Conservation (phyloP, 2,888 invertebrate genomes). For the Xanthostigma xanthostigma region DNA sequence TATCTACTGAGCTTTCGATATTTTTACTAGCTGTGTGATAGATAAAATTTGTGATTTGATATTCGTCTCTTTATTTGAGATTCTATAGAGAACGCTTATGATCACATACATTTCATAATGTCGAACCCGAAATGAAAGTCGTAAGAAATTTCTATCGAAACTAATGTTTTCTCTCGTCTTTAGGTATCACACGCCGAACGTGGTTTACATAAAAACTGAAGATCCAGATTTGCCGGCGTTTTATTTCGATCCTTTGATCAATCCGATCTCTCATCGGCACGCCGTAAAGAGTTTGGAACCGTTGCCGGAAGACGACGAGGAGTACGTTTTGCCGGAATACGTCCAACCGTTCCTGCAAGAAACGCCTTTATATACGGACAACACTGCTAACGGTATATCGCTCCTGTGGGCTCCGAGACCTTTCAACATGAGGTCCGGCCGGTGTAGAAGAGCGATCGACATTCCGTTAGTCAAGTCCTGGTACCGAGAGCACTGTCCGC, state of each 20-base stretch:
- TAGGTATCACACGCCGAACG: constrained; percentile 98
- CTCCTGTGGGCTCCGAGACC: constrained; percentile 96
- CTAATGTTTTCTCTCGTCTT: constrained; percentile 12
- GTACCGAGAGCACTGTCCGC: constrained; percentile 91
- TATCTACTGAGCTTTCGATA: constrained; percentile 15
- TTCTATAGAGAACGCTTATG: constrained; percentile 36
- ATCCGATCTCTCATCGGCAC: constrained; percentile 93
- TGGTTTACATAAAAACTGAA: constrained; percentile 99
- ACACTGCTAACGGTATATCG: constrained; percentile 97
- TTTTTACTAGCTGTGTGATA: constrained; percentile 45
- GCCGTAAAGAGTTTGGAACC: constrained; percentile 71
- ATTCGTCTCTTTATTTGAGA: constrained; percentile 35
- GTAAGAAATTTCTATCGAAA: background rate
- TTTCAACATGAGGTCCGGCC: constrained; percentile 90
- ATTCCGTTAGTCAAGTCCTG: constrained; percentile 95
- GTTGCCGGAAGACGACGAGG: constrained; percentile 84
- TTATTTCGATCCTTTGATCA: constrained; percentile 98
- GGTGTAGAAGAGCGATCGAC: constrained; percentile 87
- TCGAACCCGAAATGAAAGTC: background rate
- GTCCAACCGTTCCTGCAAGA: constrained; percentile 89
- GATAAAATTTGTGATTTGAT: constrained; percentile 31
- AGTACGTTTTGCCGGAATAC: constrained; percentile 80
- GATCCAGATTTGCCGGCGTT: constrained; percentile 99
- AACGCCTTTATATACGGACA: constrained; percentile 92
- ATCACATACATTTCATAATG: constrained; percentile 30